phyloP scores from a whole-genome alignment of 1,140 invertebrate species.

The Anastrepha obliqua region DNA sequence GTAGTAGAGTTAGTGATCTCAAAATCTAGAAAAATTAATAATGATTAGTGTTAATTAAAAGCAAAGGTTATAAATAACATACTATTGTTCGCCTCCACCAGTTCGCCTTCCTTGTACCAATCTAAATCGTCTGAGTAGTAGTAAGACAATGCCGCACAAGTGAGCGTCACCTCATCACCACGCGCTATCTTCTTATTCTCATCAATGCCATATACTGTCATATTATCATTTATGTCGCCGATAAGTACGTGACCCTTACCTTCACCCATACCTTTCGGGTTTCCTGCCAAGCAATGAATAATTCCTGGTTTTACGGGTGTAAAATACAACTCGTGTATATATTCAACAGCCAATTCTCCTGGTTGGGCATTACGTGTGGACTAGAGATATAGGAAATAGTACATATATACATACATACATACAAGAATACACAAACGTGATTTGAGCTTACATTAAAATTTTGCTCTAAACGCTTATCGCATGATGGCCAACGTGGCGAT shows the following conservation, averaged over 20 bases:
- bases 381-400: not conserved
- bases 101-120: conserved; percentile 71
- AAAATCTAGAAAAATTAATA: conserved; percentile 55
- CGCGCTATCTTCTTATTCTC: conserved; percentile 72
- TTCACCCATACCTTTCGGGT: conserved; percentile 61
- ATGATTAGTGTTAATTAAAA: not conserved
- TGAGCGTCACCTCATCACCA: conserved; percentile 76
- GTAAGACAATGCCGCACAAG: conserved; percentile 77
- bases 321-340: conserved; percentile 65
- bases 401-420: too few species aligned
- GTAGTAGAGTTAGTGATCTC: conserved; percentile 58
- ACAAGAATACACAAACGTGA: conserved; percentile 20
- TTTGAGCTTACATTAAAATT: conserved; percentile 67
- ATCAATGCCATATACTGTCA: conserved; percentile 64
- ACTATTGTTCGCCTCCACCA: conserved; percentile 56
- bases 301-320: conserved; percentile 68
- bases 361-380: conserved; percentile 54
- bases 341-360: conserved; percentile 62
- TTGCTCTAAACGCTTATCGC: conserved; percentile 55
- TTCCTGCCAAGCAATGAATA: conserved; percentile 69
- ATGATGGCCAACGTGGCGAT: conserved; percentile 65
- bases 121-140: conserved; percentile 74
- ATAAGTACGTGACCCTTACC: conserved; percentile 63
- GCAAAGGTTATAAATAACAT: conserved; percentile 23
- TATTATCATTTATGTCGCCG: conserved; percentile 66